A percentile compares a stretch with the other conserved stretches of the same genome.
Conservation (phyloP, 2,797 vertebrate genomes). For the Limnodromus scolopaceus region DNA sequence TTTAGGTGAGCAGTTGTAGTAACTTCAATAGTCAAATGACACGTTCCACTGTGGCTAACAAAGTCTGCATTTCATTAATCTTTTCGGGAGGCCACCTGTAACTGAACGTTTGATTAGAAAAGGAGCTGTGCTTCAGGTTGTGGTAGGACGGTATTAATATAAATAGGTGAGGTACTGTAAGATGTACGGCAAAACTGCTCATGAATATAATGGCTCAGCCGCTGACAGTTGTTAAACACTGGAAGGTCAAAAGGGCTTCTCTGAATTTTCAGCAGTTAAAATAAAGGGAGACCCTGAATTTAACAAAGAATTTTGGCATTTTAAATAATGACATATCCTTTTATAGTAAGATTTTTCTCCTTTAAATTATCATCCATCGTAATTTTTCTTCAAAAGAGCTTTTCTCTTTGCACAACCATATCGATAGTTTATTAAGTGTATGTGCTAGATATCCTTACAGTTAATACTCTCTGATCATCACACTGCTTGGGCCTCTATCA, state of each 20-base stretch:
- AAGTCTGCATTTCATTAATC: conserved; percentile 36
- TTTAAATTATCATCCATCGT: neutral
- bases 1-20: neutral
- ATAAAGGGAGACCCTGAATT: neutral
- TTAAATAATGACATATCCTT: neutral
- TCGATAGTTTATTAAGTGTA: neutral
- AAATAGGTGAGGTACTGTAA: neutral
- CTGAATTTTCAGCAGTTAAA: neutral
- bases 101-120: neutral
- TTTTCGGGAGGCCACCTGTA: neutral
- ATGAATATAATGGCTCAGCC: neutral
- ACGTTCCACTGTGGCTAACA: conserved; percentile 14
- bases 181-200: neutral
- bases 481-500: neutral
- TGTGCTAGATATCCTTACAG: neutral
- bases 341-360: neutral
- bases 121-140: neutral
- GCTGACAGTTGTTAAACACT: neutral
- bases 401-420: neutral
- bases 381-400: neutral
- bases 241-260: neutral
- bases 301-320: neutral
- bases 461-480: neutral
- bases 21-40: conserved; percentile 11
- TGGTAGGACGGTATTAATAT: neutral